phyloP scores from a whole-genome alignment of 2,113 vertebrate genomes.

The Muscicapa adusta region DNA sequence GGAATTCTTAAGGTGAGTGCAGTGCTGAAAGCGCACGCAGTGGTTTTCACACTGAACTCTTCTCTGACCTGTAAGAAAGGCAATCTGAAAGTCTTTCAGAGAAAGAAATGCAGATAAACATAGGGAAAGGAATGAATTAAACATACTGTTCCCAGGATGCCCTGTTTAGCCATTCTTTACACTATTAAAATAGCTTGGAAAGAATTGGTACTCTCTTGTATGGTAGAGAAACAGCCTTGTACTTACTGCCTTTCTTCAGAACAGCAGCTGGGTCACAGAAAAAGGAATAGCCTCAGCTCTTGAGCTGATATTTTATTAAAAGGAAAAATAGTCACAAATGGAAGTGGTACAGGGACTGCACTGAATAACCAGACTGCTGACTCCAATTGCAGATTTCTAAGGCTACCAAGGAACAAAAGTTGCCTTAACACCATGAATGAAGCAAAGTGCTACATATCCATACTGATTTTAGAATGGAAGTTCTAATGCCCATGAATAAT shows the following conservation, averaged over 20 bases:
- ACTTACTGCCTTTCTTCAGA: background rate
- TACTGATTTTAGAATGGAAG: background rate
- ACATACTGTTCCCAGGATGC: background rate
- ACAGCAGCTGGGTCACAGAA: background rate
- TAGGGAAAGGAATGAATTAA: background rate
- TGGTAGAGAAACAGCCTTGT: background rate
- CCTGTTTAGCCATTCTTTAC: background rate
- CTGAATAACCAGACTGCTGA: background rate
- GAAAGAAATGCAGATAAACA: background rate
- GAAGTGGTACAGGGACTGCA: background rate
- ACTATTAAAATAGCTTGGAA: background rate
- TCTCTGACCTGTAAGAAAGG: background rate
- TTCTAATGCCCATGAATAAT: background rate
- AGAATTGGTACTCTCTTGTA: background rate
- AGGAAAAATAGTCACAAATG: background rate
- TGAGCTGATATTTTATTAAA: background rate
- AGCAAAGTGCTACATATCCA: background rate
- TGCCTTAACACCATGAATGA: background rate
- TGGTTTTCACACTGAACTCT: background rate
- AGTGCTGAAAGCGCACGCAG: background rate
- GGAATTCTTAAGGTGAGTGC: background rate
- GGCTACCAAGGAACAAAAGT: background rate
- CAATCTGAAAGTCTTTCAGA: background rate
- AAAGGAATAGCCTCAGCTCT: background rate
- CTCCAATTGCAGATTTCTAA: background rate